These are phyloP conservation scores for Rana temporaria DNA, from an alignment of 2,113 vertebrate species.

Conservation along the genomic window DNA sequence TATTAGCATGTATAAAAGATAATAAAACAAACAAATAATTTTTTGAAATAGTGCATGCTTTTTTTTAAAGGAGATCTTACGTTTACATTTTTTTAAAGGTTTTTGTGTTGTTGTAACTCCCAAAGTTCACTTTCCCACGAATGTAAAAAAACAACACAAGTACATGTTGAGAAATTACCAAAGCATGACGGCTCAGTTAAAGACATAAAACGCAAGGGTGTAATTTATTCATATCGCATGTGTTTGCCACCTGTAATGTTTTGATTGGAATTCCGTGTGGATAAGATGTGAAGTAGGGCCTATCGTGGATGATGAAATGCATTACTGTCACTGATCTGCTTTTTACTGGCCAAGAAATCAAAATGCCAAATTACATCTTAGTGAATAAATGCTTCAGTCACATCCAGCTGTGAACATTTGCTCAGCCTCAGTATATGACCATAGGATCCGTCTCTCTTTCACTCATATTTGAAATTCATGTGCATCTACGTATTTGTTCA, in stretches of 20 bases:
- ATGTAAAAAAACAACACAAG: not conserved
- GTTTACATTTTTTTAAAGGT: too few species aligned
- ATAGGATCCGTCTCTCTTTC: not conserved
- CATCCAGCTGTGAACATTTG: slow-evolving; percentile 49
- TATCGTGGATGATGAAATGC: slow-evolving; percentile 15
- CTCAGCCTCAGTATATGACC: not conserved
- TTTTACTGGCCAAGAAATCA: slow-evolving; percentile 57
- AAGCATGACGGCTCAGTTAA: not conserved
- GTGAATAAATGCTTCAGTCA: slow-evolving; percentile 40
- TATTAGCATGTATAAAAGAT: too few species aligned
- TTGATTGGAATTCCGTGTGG: slow-evolving; percentile 6
- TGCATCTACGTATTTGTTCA: slow-evolving; percentile 47
- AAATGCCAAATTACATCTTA: slow-evolving; percentile 52
- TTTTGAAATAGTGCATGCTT: too few species aligned
- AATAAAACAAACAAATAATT: too few species aligned
- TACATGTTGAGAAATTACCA: not conserved
- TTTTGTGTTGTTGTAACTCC: too few species aligned
- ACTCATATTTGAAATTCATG: slow-evolving; percentile 50
- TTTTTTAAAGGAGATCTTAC: too few species aligned
- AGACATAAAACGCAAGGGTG: not conserved
- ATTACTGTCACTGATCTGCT: slow-evolving; percentile 43
- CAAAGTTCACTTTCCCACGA: not conserved
- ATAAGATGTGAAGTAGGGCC: slow-evolving; percentile 5
- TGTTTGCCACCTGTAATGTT: not conserved
- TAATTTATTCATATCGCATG: slow-evolving; percentile 12